These are phyloP conservation scores for Noturus placidus DNA, from an alignment of 2,113 vertebrate genomes.

Conservation along the genomic window DNA sequence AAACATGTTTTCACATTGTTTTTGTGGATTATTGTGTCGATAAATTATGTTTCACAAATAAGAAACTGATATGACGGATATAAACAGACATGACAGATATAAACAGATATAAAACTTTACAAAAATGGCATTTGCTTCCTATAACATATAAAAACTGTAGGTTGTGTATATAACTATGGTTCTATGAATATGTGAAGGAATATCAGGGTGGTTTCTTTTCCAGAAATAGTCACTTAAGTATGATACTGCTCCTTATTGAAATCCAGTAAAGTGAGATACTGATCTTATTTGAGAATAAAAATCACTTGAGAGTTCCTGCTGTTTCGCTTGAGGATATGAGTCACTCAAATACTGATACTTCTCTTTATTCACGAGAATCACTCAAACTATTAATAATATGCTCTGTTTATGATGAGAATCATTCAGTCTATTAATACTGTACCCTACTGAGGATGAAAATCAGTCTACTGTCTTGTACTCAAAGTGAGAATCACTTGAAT, in stretches of 20 bases:
- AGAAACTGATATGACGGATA: no score
- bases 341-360: neutral
- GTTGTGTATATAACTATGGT: neutral
- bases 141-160: neutral
- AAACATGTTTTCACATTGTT: no score
- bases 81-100: neutral
- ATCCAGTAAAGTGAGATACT: neutral
- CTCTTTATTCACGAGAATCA: neutral
- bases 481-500: neutral
- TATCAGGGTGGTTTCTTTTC: neutral
- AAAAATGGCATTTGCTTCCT: neutral
- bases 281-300: neutral
- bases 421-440: no score
- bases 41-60: no score
- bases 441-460: neutral
- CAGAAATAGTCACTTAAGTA: neutral
- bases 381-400: no score
- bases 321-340: neutral
- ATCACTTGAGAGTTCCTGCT: neutral
- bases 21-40: no score
- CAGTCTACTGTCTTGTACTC: neutral
- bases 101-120: neutral
- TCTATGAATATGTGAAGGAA: neutral
- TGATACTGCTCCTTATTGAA: neutral
- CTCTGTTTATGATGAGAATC: no score